These are phyloP conservation scores for Denticeps clupeoides DNA, from an alignment of 2,797 vertebrate genomes.

Conservation along the genomic window DNA sequence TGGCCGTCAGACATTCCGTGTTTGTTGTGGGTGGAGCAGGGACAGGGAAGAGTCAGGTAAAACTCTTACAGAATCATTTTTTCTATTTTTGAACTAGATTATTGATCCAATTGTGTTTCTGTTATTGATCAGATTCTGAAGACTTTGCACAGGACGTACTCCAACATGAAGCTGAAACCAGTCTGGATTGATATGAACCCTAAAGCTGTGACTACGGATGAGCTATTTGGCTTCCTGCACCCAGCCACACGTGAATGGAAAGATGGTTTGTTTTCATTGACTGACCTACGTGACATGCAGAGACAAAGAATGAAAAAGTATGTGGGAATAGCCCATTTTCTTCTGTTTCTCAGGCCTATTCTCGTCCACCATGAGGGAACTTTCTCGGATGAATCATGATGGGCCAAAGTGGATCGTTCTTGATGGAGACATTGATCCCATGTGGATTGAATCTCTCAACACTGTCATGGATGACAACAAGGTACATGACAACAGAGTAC, in stretches of 20 bases:
- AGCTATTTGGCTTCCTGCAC: constrained; percentile 66
- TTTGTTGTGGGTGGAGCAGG: constrained; percentile 65
- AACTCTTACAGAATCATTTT: neutral
- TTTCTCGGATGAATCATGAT: constrained; percentile 49
- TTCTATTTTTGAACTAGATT: neutral
- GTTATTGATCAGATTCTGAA: constrained; percentile 52
- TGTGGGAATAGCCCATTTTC: too few relatives aligned
- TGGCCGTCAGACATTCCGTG: constrained; percentile 59
- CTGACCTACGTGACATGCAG: too few relatives aligned
- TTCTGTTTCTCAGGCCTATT: constrained; percentile 29
- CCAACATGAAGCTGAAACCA: constrained; percentile 59
- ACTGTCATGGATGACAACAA: constrained; percentile 71
- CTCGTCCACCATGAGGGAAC: constrained; percentile 59
- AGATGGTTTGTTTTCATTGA: constrained; percentile 57
- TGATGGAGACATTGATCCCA: constrained; percentile 61
- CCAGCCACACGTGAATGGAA: constrained; percentile 64
- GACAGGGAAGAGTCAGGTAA: constrained; percentile 65
- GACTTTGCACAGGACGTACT: constrained; percentile 53
- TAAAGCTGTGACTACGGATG: constrained; percentile 64
- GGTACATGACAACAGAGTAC: constrained; percentile 28
- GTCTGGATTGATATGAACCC: constrained; percentile 61
- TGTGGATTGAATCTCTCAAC: constrained; percentile 72
- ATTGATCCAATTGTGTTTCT: neutral
- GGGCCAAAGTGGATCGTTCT: constrained; percentile 66
- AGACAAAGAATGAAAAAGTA: neutral